A percentile compares a stretch with the other conserved stretches of the same genome.
Conservation (phyloP, 2,888 invertebrate genomes). For the Limnephilus auricula region DNA sequence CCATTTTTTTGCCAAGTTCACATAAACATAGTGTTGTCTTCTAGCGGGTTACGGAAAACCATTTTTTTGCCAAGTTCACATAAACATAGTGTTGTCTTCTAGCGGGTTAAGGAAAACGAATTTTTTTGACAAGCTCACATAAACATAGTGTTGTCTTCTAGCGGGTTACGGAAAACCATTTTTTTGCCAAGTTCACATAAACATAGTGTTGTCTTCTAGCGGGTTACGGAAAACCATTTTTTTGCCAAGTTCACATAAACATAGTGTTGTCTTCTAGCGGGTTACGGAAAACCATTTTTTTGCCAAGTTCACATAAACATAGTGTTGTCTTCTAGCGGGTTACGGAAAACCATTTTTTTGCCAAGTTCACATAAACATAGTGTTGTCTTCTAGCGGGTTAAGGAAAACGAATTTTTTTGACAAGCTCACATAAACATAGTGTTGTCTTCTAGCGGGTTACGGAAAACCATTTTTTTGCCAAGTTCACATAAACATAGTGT, state of each 20-base stretch:
- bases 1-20: too few relatives aligned
- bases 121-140: too few relatives aligned
- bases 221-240: neutral
- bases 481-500: neutral
- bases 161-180: neutral
- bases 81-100: neutral
- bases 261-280: neutral
- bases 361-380: neutral
- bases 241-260: neutral
- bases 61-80: too few relatives aligned
- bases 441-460: neutral
- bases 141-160: neutral
- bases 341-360: neutral
- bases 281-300: neutral
- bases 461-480: neutral
- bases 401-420: neutral
- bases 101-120: neutral
- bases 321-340: neutral
- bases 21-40: neutral
- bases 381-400: neutral
- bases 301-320: neutral
- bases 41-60: neutral
- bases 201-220: neutral
- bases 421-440: neutral
- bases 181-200: neutral